Base-by-base conservation (phyloP, 2,888 invertebrate genomes). In the Perizoma affinitatum region DNA sequence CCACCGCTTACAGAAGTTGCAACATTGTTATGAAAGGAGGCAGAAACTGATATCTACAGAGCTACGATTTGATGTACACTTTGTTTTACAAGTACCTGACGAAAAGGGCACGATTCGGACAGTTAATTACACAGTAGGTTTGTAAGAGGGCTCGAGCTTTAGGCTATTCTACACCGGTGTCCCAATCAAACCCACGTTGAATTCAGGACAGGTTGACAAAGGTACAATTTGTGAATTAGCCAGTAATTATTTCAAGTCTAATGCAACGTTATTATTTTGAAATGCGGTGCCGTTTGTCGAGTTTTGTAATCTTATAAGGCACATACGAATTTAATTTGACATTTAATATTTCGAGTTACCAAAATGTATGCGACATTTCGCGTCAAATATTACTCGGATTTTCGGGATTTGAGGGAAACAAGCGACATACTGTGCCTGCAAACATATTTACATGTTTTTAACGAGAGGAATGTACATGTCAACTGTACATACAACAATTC, bases 181-280 rank as follows among this genome's bases (percentile, higher is more conserved):
- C 57, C 53, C 54, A 61, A 67, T 59, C 64, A 58, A 51, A 57
- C 61, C 65, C 67, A 66, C 67, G 58, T 63, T 54, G 58, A 63
- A 61, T 40, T 50, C 52, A 41, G 57, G 57, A 62, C 57, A 50
- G 61, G 58, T 66, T 66, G 68, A 70, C 68, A 68, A 50, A 66
- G 68, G 70, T 65, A 53, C 54, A 49, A 61, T 63, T 58, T 57
- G 58, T 35, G 58, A 59, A 54, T 56, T 56, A 46, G 58, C 34
- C 40, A 54, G 61, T 63, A 55, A 59, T 58, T 63, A 67, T 63
- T 55, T 57, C 44, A 45, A 54, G 59, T 57, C 60, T 62, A 59
- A 50, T 55, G 52, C 55, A 40, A 7, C 43, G 54, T 60, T 59
- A 61, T 61, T 65, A 56, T 67, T 61, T 67, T 49, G 54, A 48